phyloP scores from a whole-genome alignment of 2,113 vertebrate genomes.

The Eulemur macaco region DNA sequence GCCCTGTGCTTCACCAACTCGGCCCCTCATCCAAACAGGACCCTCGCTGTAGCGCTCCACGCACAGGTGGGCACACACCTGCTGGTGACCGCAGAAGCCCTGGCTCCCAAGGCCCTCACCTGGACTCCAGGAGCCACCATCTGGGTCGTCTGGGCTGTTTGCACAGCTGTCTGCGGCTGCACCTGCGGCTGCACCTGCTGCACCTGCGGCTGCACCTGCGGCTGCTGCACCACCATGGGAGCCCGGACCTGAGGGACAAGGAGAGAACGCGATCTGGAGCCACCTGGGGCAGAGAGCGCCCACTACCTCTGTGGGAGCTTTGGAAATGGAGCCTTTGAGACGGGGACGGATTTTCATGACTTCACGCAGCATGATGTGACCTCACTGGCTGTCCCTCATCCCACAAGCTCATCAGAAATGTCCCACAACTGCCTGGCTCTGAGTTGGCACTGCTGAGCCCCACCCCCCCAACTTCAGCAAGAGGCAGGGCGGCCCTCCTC shows the following conservation, averaged over 20 bases:
- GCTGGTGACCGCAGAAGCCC: conserved; percentile 33
- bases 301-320: not conserved
- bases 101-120: conserved; percentile 86
- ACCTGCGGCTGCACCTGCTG: conserved; percentile 67
- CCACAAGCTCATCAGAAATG: not conserved
- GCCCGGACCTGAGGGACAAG: conserved; percentile 78
- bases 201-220: conserved; percentile 77
- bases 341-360: not conserved
- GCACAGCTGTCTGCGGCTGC: conserved; percentile 73
- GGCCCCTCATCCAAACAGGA: not conserved
- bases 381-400: not conserved
- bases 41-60: conserved; percentile 55
- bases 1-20: not conserved
- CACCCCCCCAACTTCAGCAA: not conserved
- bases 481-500: not conserved
- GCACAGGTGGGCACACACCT: conserved; percentile 27
- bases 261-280: not conserved
- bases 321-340: not conserved
- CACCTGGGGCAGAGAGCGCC: not conserved
- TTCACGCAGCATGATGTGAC: not conserved
- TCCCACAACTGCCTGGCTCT: not conserved
- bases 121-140: conserved; percentile 87
- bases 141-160: conserved; percentile 83
- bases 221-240: conserved; percentile 86
- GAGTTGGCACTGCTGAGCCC: not conserved